Conservation (phyloP, 2,888 invertebrate species). For the Tortricodes alternella region DNA sequence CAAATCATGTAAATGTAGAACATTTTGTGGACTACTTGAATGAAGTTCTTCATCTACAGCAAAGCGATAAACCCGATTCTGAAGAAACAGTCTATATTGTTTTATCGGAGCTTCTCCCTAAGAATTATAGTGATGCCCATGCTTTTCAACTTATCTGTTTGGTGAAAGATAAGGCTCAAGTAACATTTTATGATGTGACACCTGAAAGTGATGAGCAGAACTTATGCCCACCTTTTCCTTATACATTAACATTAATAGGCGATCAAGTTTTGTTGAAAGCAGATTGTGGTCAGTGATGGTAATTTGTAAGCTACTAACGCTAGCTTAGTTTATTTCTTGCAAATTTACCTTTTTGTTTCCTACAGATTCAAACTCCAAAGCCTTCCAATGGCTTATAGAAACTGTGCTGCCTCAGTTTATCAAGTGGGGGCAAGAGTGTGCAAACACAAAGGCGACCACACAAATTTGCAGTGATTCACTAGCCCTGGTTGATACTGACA, state of each 20-base stretch:
- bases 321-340: not conserved
- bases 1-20: slow-evolving; percentile 39
- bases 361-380: slow-evolving; percentile 51
- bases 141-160: slow-evolving; percentile 64
- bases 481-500: slow-evolving; percentile 84
- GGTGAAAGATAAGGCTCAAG: slow-evolving; percentile 57
- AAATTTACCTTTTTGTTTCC: slow-evolving; percentile 17
- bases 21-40: slow-evolving; percentile 32
- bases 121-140: slow-evolving; percentile 55
- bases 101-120: slow-evolving; percentile 65
- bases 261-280: slow-evolving; percentile 64
- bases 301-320: not conserved
- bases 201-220: slow-evolving; percentile 54
- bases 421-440: slow-evolving; percentile 83
- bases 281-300: slow-evolving; percentile 54
- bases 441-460: slow-evolving; percentile 38
- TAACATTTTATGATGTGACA: slow-evolving; percentile 76
- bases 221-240: slow-evolving; percentile 76
- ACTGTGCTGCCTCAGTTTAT: slow-evolving; percentile 83
- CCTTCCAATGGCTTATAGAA: slow-evolving; percentile 79
- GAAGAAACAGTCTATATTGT: slow-evolving; percentile 43
- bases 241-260: slow-evolving; percentile 64
- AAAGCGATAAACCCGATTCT: slow-evolving; percentile 16
- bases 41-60: slow-evolving; percentile 34
- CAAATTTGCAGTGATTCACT: slow-evolving; percentile 82